A percentile compares a stretch with the other conserved stretches of the same genome.
phyloP scores from a whole-genome alignment of 2,797 vertebrate genomes.

The Spondyliosoma cantharus region DNA sequence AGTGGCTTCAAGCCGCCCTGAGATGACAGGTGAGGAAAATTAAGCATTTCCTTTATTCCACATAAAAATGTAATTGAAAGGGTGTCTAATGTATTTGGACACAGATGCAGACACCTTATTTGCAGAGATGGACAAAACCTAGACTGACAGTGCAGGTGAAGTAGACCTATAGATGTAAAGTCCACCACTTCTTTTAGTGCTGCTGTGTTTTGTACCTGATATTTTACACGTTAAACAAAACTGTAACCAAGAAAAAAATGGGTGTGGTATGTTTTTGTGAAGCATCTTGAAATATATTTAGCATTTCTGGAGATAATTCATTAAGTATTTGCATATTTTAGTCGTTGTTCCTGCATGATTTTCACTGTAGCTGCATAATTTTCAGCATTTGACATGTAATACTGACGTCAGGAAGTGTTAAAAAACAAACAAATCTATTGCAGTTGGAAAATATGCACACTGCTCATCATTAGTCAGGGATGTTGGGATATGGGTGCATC shows the following conservation, averaged over 20 bases:
- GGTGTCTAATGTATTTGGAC: background rate
- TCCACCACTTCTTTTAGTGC: background rate
- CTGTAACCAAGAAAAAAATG: background rate
- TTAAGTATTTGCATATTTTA: background rate
- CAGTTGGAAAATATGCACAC: too few species aligned
- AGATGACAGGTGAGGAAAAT: constrained; percentile 72
- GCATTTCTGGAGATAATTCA: background rate
- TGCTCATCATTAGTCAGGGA: too few species aligned
- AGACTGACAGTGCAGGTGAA: background rate
- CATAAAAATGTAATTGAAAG: rapidly evolving
- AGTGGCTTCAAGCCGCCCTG: constrained; percentile 49
- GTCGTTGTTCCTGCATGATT: background rate
- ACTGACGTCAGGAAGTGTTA: too few species aligned
- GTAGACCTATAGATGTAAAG: too few species aligned
- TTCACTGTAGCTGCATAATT: too few species aligned
- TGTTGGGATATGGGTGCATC: too few species aligned
- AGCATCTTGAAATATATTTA: background rate
- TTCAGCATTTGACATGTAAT: too few species aligned
- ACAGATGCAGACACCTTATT: background rate
- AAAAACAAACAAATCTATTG: too few species aligned
- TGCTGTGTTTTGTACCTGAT: background rate
- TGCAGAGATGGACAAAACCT: background rate
- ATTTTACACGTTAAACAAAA: background rate
- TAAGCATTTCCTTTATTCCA: too few species aligned
- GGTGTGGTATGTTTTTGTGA: background rate